phyloP scores from a whole-genome alignment of 2,888 invertebrate species.

The Nyleta sp. region DNA sequence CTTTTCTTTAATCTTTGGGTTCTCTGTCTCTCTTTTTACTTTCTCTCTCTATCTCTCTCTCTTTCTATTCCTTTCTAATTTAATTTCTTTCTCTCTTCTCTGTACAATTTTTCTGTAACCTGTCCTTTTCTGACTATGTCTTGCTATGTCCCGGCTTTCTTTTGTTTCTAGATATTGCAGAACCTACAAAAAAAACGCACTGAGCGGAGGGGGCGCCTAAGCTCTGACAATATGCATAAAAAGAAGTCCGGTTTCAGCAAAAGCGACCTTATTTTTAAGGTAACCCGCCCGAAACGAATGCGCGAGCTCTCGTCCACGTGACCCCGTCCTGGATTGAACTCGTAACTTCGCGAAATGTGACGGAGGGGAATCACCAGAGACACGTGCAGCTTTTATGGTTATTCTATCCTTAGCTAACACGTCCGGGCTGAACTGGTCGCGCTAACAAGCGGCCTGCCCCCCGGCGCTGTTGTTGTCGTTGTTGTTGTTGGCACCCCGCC shows the following conservation, averaged over 20 bases:
- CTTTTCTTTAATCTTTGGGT: slow-evolving; percentile 67
- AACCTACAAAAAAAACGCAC: slow-evolving; percentile 99
- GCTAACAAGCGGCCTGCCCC: too few species aligned
- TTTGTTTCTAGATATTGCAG: slow-evolving; percentile 99
- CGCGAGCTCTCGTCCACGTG: slow-evolving; percentile 79
- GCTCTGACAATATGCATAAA: slow-evolving; percentile 94
- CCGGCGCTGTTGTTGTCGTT: slow-evolving; percentile 4
- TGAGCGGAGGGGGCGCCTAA: slow-evolving; percentile 98
- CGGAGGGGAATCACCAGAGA: slow-evolving; percentile 63
- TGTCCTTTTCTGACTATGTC: slow-evolving; percentile 86
- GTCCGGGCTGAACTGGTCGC: neutral
- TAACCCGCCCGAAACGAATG: slow-evolving; percentile 87
- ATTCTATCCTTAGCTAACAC: neutral
- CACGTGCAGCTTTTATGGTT: slow-evolving; percentile 21
- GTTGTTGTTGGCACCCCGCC: slow-evolving; percentile 20
- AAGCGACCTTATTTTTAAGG: slow-evolving; percentile 99
- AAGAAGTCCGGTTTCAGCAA: slow-evolving; percentile 96
- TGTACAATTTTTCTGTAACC: slow-evolving; percentile 78
- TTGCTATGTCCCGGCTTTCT: slow-evolving; percentile 88
- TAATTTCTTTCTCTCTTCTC: slow-evolving; percentile 69
- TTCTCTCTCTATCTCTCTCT: slow-evolving; percentile 70
- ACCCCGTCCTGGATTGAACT: slow-evolving; percentile 67
- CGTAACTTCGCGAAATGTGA: slow-evolving; percentile 72
- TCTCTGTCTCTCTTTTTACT: slow-evolving; percentile 67
- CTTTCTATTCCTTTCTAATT: slow-evolving; percentile 43